phyloP scores from a whole-genome alignment of 1,140 invertebrate species.

The Lucilia cuprina region DNA sequence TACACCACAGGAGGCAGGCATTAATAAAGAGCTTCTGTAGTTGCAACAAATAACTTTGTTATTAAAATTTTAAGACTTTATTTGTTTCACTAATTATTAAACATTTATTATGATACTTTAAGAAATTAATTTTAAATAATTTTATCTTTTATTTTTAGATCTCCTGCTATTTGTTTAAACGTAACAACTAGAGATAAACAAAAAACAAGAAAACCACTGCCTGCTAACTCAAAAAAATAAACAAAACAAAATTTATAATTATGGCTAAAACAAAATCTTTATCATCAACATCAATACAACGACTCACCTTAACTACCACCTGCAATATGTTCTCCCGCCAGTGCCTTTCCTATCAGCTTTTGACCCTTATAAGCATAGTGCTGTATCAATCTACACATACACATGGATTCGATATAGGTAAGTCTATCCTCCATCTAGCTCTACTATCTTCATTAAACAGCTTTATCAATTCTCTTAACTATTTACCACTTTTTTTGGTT shows the following conservation, averaged over 20 bases:
- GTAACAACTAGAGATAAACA: background rate
- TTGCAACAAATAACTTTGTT: background rate
- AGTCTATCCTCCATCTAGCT: constrained; percentile 38
- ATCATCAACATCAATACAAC: constrained; percentile 35
- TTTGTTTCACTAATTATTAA: background rate
- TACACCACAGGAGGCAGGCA: background rate
- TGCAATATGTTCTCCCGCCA: constrained; percentile 53
- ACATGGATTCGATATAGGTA: constrained; percentile 58
- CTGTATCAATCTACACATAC: constrained; percentile 46
- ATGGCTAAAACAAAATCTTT: constrained; percentile 30
- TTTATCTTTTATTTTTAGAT: background rate
- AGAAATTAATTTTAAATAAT: constrained; percentile 8
- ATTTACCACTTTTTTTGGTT: background rate
- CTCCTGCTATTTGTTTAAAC: constrained; percentile 7
- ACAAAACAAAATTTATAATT: constrained; percentile 24
- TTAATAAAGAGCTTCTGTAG: constrained; percentile 20
- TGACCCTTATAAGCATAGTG: constrained; percentile 50
- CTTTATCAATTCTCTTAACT: no score
- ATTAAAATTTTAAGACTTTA: background rate
- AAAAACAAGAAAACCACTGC: background rate
- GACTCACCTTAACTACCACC: constrained; percentile 35
- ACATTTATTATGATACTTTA: background rate
- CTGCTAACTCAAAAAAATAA: constrained; percentile 15
- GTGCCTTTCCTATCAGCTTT: constrained; percentile 56
- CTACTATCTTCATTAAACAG: background rate